Base-by-base conservation (phyloP, 2,888 invertebrate species). In the Priocnemis perturbator region DNA sequence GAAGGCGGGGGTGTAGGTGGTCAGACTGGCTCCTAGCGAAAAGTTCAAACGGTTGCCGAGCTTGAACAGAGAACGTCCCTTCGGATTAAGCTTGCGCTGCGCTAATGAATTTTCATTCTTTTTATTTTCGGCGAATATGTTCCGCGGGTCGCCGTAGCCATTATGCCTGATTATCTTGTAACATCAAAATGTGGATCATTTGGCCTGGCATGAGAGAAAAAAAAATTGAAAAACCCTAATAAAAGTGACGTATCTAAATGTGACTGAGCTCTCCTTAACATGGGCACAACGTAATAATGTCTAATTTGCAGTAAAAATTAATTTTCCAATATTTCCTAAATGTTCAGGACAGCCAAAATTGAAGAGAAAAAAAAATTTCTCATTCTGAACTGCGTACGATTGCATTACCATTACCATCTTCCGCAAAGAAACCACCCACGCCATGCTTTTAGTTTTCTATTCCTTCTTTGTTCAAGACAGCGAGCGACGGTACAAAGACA, bases 11-110 rank as follows among this genome's bases (percentile, higher is more conserved):
- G 80, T 67, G 77, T 80, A 79, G 82, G 81, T 78, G 83, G 82
- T 80, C 78, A 79, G 81, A 74, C 76, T 70, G 77, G 78, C 79
- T 81, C 70, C 81, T 80, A 84, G 82, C 69, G 81, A 86, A 81
- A 83, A 83, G 83, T 83, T 83, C 74, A 74, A 86, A 83, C 83
- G 77, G 76, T 79, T 73, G 67, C 74, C 81, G 77, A 79, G 77
- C 74, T 67, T 72, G 79, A 81, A 83, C 78, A 79, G 71, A 66
- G 64, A 65, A 55, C 47, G 37, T 52, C 58, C 63, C 23, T 52
- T 21, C 53, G 67, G 67, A 76, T 73, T 74, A 71, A 73, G 65
- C 67, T 73, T 60, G 67, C 63, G 61, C 60, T 59, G 68, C 64
- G 69, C 71, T 64, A 68, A 68, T 60, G 60, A 69, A 78, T 76